Base-by-base conservation (phyloP, 2,888 invertebrate species). In the Pyrrhia umbra region DNA sequence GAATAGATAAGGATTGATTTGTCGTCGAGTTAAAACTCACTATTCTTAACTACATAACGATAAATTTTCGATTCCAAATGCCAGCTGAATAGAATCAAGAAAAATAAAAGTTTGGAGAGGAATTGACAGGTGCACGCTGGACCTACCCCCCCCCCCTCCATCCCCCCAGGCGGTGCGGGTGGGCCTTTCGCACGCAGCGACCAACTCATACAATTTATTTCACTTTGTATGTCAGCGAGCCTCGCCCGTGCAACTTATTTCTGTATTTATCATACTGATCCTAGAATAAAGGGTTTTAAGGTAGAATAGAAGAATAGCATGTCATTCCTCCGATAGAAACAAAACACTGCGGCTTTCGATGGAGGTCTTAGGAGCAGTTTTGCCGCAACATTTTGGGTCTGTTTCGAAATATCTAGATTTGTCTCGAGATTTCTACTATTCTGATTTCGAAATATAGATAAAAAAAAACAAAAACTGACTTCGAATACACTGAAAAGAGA, bases 121-220 rank as follows among this genome's bases (percentile, higher is more conserved):
- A 80, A 83, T 82, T 83, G 87, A 88, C 87, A 84, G 83, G 82
- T 82, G 80, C 81, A 80, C 79, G 78, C 74, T 67, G 61, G 65
- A 59, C 74, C 76, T 69, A 73, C n/a, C n/a, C n/a, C n/a, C n/a
- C n/a, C n/a, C n/a, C n/a, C n/a, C n/a, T n/a, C n/a, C n/a, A n/a
- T n/a, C n/a, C n/a, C n/a, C n/a, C 13, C 6, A 8, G 34, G 34
- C 34, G 34, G 23, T 20, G 9, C 16, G 27, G 18, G 13, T 30
- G 21, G 49, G 74, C 73, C 80, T 77, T 77, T 65, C 77, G 70
- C 85, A 87, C 87, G 88, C 88, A 85, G 85, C 75, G 75, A 77
- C 80, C 73, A 74, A 83, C 82, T 82, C 77, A 77, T 75, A 85
- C 90, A 85, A 90, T 90, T 90, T 90, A 89, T 90, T 88, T 88